phyloP scores from a whole-genome alignment of 2,797 vertebrate species.

The Tolypeutes matacus region DNA sequence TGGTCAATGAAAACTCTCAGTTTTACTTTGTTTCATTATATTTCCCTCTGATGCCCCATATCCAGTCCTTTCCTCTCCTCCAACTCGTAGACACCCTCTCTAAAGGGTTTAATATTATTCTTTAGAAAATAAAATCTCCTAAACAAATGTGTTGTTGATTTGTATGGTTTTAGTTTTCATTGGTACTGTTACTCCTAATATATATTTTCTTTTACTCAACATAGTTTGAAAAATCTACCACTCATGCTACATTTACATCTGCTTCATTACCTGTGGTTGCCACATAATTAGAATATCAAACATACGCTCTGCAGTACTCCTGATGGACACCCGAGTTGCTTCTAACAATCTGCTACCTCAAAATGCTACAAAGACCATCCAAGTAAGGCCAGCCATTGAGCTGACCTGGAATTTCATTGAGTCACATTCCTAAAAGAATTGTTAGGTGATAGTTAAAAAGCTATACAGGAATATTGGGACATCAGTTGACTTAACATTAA shows the following conservation, averaged over 20 bases:
- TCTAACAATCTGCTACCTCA: background rate
- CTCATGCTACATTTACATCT: background rate
- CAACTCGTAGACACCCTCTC: background rate
- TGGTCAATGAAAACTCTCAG: background rate
- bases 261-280: background rate
- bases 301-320: background rate
- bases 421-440: no score
- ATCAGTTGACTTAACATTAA: no score
- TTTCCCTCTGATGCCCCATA: background rate
- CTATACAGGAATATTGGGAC: background rate
- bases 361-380: background rate
- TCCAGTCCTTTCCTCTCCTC: background rate
- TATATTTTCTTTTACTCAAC: background rate
- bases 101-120: background rate
- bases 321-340: background rate
- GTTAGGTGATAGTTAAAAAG: background rate
- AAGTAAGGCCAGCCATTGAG: background rate
- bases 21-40: background rate
- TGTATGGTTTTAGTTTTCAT: background rate
- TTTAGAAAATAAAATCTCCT: background rate
- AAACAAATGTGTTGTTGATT: background rate
- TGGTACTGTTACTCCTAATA: background rate
- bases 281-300: background rate
- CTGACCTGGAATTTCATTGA: background rate
- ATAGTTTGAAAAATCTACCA: background rate